Conservation (phyloP, 2,888 invertebrate genomes). For the Lepidochitona cinerea region DNA sequence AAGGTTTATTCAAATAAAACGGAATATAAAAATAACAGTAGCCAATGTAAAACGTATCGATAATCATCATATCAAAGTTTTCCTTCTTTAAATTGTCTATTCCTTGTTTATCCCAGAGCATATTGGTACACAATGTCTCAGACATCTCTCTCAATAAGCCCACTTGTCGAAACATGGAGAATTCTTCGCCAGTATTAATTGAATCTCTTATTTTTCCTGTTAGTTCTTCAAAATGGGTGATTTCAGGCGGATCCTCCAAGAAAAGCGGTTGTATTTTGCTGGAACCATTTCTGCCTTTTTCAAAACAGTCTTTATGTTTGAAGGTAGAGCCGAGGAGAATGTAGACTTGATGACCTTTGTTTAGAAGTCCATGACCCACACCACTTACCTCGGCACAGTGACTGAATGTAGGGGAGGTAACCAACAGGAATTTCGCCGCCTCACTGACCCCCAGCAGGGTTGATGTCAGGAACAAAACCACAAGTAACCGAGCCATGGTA, state of each 20-base stretch:
- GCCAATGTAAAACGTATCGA: not conserved
- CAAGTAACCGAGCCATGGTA: no score
- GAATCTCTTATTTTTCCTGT: not conserved
- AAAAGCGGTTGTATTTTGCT: not conserved
- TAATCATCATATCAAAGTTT: constrained; percentile 2
- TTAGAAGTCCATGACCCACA: not conserved
- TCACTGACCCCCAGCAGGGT: no score
- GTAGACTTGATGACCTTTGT: not conserved
- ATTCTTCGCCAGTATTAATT: not conserved
- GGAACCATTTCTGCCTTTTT: not conserved
- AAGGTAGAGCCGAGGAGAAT: not conserved
- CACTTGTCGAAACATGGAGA: not conserved
- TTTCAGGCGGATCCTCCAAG: not conserved
- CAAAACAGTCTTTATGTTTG: not conserved
- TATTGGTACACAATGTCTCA: not conserved
- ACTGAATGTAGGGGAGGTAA: not conserved
- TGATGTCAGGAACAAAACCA: no score
- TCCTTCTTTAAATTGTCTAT: not conserved
- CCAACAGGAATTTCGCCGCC: not conserved
- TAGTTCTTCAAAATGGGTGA: not conserved
- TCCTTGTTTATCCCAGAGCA: not conserved
- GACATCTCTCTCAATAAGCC: not conserved
- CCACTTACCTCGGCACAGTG: not conserved
- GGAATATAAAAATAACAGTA: not conserved
- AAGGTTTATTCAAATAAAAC: not conserved